These are phyloP conservation scores for Tortrix viridana DNA, from an alignment of 2,888 invertebrate species.

Conservation along the genomic window DNA sequence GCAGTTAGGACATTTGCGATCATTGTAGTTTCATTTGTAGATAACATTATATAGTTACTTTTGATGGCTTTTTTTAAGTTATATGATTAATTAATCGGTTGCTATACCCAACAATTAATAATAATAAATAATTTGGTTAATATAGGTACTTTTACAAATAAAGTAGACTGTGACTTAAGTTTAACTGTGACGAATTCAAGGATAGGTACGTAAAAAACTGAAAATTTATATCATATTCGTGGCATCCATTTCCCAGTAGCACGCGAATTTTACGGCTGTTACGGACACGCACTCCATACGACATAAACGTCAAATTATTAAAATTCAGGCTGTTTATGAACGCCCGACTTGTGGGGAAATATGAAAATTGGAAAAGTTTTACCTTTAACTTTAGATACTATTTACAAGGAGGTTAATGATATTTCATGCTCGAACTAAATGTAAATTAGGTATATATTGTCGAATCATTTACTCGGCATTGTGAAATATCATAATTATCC, in stretches of 20 bases:
- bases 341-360: slow-evolving; percentile 58
- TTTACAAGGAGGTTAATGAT: slow-evolving; percentile 7
- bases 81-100: too few species aligned
- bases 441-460: slow-evolving; percentile 7
- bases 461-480: background rate
- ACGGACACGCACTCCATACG: slow-evolving; percentile 68
- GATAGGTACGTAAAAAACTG: slow-evolving; percentile 66
- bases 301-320: slow-evolving; percentile 70
- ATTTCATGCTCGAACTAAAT: background rate
- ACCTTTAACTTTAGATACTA: slow-evolving; percentile 46
- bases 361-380: slow-evolving; percentile 67
- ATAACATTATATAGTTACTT: too few species aligned
- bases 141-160: background rate
- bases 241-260: slow-evolving; percentile 66
- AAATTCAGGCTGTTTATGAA: slow-evolving; percentile 66
- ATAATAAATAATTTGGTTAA: too few species aligned
- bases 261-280: slow-evolving; percentile 70
- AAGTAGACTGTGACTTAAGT: slow-evolving; percentile 51
- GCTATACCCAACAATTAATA: too few species aligned
- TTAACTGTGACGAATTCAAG: slow-evolving; percentile 62
- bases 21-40: too few species aligned
- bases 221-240: slow-evolving; percentile 70
- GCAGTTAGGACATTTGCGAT: background rate
- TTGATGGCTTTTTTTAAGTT: too few species aligned
- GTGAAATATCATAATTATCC: too few species aligned